phyloP scores from a whole-genome alignment of 2,797 vertebrate species.

The Semotilus atromaculatus region DNA sequence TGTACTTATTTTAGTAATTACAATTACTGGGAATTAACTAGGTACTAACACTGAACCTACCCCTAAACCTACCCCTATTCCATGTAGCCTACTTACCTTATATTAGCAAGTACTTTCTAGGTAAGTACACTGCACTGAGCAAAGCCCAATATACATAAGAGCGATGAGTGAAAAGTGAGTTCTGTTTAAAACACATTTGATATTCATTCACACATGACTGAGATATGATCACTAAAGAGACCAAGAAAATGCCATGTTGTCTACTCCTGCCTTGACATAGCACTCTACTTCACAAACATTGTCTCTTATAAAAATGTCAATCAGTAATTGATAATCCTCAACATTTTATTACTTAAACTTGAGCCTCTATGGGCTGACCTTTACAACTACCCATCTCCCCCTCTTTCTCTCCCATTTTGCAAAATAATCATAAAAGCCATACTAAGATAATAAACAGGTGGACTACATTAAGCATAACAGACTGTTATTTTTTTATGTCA shows the following conservation, averaged over 20 bases:
- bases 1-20: no score
- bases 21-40: no score
- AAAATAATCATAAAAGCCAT: not conserved
- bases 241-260: not conserved
- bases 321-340: slow-evolving; percentile 79
- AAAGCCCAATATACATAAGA: not conserved
- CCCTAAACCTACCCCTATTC: no score
- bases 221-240: not conserved
- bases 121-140: no score
- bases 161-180: not conserved
- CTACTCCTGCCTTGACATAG: not conserved
- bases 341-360: slow-evolving; percentile 76
- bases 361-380: slow-evolving; percentile 76
- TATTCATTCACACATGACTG: not conserved
- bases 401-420: slow-evolving; percentile 2
- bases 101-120: no score
- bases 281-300: slow-evolving; percentile 59
- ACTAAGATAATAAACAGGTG: not conserved
- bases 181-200: slow-evolving; percentile 1
- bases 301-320: slow-evolving; percentile 82
- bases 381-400: slow-evolving; percentile 66
- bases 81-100: no score
- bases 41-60: no score
- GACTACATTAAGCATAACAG: not conserved
- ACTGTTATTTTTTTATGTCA: not conserved